Evolutionary conservation across 2,113 vertebrate genomes (phyloP).

Genomic region (Amphiprion percula): DNA sequence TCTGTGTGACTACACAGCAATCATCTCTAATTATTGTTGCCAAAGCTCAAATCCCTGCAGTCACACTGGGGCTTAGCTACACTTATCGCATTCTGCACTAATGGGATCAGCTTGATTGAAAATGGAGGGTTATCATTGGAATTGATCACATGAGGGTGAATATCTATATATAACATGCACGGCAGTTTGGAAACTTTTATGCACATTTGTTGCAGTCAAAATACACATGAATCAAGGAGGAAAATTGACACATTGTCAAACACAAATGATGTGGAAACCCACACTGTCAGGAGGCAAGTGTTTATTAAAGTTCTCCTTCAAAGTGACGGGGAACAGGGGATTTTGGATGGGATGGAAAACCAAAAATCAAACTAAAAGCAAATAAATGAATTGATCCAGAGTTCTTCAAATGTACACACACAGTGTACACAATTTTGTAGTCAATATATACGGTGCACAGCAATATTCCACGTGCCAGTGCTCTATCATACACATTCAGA

Average conservation of each 20-base stretch:
- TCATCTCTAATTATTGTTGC: slow-evolving; percentile 63
- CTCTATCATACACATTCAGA: not conserved
- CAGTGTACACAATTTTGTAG: not conserved
- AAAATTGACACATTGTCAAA: not conserved
- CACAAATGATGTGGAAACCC: not conserved
- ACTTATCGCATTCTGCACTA: slow-evolving; percentile 62
- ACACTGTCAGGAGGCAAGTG: no score
- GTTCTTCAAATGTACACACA: no score
- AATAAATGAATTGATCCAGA: no score
- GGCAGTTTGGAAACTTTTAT: slow-evolving; percentile 2
- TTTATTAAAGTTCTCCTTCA: no score
- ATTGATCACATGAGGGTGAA: slow-evolving; percentile 36
- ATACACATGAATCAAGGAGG: no score
- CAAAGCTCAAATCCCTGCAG: slow-evolving; percentile 53
- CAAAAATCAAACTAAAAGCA: no score
- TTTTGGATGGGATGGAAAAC: no score
- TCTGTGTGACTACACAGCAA: slow-evolving; percentile 50
- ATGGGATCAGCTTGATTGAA: slow-evolving; percentile 59
- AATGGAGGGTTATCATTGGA: slow-evolving; percentile 45
- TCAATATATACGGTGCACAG: not conserved
- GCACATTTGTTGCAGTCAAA: not conserved
- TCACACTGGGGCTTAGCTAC: slow-evolving; percentile 51
- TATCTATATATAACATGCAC: not conserved
- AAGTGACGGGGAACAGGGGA: no score
- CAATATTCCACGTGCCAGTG: not conserved